Percentiles rank a stretch among this genome's conserved stretches.
phyloP scores from a whole-genome alignment of 2,113 vertebrate species.

The Percina caprodes region DNA sequence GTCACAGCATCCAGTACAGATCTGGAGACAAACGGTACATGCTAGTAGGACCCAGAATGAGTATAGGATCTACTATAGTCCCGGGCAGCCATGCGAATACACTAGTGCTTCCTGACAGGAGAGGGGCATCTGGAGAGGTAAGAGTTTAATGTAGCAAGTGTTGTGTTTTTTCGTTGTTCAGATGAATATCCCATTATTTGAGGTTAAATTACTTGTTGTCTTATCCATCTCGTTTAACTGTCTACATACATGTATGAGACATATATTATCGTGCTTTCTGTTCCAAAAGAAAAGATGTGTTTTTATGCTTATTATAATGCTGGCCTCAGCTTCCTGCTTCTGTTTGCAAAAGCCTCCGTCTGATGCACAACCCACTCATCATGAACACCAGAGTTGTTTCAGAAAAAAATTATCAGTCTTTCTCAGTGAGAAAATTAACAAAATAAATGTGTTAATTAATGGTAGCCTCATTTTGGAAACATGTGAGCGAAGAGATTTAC shows the following conservation, averaged over 20 bases:
- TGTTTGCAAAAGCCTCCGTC: background rate
- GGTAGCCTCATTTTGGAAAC: background rate
- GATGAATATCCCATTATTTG: background rate
- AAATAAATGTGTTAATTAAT: background rate
- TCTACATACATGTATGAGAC: background rate
- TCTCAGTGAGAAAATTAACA: background rate
- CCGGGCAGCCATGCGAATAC: too few species aligned
- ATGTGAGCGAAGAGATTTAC: background rate
- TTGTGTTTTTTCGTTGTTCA: background rate
- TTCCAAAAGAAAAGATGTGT: background rate
- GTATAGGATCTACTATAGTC: too few species aligned
- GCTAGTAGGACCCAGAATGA: too few species aligned
- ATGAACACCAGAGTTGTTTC: background rate
- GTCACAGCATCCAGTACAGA: too few species aligned
- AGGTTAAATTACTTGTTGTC: background rate
- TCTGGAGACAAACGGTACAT: too few species aligned
- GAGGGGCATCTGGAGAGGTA: background rate
- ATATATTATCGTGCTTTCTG: background rate
- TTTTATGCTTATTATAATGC: background rate
- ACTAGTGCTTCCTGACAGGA: conserved; percentile 15
- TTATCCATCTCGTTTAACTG: background rate
- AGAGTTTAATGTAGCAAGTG: background rate
- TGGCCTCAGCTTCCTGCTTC: background rate
- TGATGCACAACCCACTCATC: background rate
- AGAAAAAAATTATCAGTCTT: background rate